Base-by-base conservation (phyloP, 2,888 invertebrate species). In the Meteorus colon region DNA sequence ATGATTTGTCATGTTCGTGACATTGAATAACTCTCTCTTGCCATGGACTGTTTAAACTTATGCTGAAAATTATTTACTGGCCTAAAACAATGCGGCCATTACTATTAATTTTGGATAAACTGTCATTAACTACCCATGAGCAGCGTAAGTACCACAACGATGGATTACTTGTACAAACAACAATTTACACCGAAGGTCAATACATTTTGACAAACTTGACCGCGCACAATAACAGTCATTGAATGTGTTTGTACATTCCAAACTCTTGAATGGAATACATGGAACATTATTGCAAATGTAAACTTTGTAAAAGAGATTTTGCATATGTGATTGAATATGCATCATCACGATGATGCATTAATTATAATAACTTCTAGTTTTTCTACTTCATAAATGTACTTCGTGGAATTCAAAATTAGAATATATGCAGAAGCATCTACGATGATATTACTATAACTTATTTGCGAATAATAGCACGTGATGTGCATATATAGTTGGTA, bases 41-140 rank as follows among this genome's bases (percentile, higher is more conserved):
- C n/a, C n/a, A n/a, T n/a, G n/a, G n/a, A n/a, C n/a, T n/a, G n/a
- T n/a, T n/a, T n/a, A n/a, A n/a, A n/a, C n/a, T n/a, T n/a, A n/a
- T n/a, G n/a, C n/a, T n/a, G n/a, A n/a, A n/a, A n/a, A n/a, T n/a
- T n/a, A n/a, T n/a, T n/a, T n/a, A 34, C 34, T 37, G 19, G 63
- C 81, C 82, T 79, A 83, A 83, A 83, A 84, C 83, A 83, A 83
- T 83, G 55, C 55, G 83, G 78, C 80, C 83, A 83, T 84, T 84
- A 84, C 83, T 82, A 83, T 78, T 82, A 84, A 84, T 83, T 84
- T 83, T 83, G 82, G 83, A 84, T 84, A 81, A 82, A 81, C 83
- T 82, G 82, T 83, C 83, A 83, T 84, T 83, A 84, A 83, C 84
- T 82, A 83, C 83, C 83, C 82, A 83, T 83, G 82, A 81, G 79